Evolutionary conservation across 1,140 invertebrate genomes (phyloP), one percentile per base, ranked within the genome.

Genomic region (Drosophila serrata): DNA sequence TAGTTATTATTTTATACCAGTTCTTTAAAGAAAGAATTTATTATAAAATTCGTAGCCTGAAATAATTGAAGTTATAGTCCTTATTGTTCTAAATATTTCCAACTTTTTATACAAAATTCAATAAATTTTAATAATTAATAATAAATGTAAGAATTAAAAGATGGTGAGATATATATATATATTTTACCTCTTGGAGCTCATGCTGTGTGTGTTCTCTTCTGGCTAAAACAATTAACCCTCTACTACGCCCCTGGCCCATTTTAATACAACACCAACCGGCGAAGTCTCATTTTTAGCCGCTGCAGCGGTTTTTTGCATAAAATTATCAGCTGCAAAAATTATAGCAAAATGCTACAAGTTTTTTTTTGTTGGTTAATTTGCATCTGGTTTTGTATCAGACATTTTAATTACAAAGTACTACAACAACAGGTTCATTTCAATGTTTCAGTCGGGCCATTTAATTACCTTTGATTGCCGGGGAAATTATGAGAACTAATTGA

Each of bases 301-400:
- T 60, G 57, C 39, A 56, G 39, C 69, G 58, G 49, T 59, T 53
- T 53, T 46, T 76, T 76, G 81, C 72, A 72, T 79, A 69, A 79
- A 82, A 76, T 84, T 84, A 82, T 70, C 46, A 49, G 57, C 49
- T 51, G 69, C 58, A 80, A 65, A 67, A 80, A 79, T 74, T 79
- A 75, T 48, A 68, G 70, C 60, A 74, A 79, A 80, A 79, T 80
- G 76, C 57, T 80, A 80, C 78, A 79, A 79, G 69, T 74, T 72
- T 79, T 72, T 72, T 69, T 79, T 67, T 79, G 74, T 61, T 68
- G 72, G 72, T 67, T 39, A 78, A 73, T 65, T 79, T 73, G 68
- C 68, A 79, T 79, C 56, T 77, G 75, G 62, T 69, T 77, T 69
- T 77, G 74, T 77, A 69, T 68, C 55, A 76, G 74, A 68, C 74